Base-by-base conservation (phyloP, 2,888 invertebrate species). In the Philereme vetulata region DNA sequence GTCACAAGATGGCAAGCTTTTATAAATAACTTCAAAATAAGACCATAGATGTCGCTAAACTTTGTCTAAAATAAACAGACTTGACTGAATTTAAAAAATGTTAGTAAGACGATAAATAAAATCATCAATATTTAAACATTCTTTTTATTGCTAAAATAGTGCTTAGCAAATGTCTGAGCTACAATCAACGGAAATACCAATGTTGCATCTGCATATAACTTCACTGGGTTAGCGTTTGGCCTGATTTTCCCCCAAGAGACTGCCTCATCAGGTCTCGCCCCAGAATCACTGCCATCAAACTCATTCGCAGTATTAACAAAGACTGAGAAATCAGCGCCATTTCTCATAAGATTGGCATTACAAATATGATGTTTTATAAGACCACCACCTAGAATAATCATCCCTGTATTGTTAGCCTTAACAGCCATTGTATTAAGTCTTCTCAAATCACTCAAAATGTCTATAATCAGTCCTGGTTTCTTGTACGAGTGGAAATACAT, bases 301-400 rank as follows among this genome's bases (percentile, higher is more conserved):
- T 99, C 99, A 36, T 96, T 95, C 0, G 96, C 96, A 0, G 99
- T 99, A 84, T 99, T 99, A 8, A 99, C 91, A 85, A 96, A 99
- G 0, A 99, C 98, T 0, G 98, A 94, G 88, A 93, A 99, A 85
- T 99, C 98, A 0, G 99, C 98, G 10, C 99, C 99, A 85, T 99
- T 99, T 71, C 99, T 94, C 99, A 99, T 99, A 57, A 99, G 93
- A 93, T 99, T 99, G 1, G 99, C 99, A 93, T 99, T 99, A 88
- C 98, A 98, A 72, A 99, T 98, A 81, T 99, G 99, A 90, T 99
- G 99, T 87, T 99, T 99, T n/a, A 99, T 94, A 0, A 99, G 92
- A 6, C 99, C 99, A 0, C 99, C 99, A 4, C 99, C 99, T 60
- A 99, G 86, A 64, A 99, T 98, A 43, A 99, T 96, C 94, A 99